Conservation (phyloP, 1,140 invertebrate species). For the Bombus terrestris region DNA sequence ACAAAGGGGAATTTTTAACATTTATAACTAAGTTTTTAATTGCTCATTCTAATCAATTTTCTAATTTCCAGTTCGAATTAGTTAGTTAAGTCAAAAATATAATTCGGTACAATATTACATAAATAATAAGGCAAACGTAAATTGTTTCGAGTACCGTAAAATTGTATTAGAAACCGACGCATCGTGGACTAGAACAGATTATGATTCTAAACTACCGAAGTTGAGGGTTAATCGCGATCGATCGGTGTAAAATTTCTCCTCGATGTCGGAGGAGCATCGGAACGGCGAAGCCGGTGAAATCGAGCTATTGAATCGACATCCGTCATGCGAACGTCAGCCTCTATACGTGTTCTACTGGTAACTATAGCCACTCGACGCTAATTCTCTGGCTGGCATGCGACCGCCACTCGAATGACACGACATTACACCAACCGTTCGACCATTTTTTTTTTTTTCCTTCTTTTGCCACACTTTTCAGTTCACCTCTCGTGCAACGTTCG, state of each 20-base stretch:
- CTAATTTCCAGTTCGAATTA: neutral
- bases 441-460: neutral
- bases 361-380: slow-evolving; percentile 76
- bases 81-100: neutral
- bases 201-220: neutral
- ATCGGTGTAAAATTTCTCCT: slow-evolving; percentile 69
- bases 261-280: slow-evolving; percentile 65
- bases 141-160: neutral
- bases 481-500: slow-evolving; percentile 31
- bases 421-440: slow-evolving; percentile 63
- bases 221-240: slow-evolving; percentile 59
- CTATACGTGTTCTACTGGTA: slow-evolving; percentile 69
- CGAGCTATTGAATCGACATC: slow-evolving; percentile 79
- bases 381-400: slow-evolving; percentile 79
- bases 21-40: neutral
- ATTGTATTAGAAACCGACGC: neutral
- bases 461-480: slow-evolving; percentile 46
- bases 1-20: too few relatives aligned
- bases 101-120: neutral
- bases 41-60: neutral
- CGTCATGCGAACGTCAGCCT: slow-evolving; percentile 77
- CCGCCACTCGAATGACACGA: slow-evolving; percentile 77
- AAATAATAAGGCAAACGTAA: neutral
- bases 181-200: neutral
- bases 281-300: slow-evolving; percentile 74